Conservation (phyloP, 2,113 vertebrate species). For the Psittacara wagleri region DNA sequence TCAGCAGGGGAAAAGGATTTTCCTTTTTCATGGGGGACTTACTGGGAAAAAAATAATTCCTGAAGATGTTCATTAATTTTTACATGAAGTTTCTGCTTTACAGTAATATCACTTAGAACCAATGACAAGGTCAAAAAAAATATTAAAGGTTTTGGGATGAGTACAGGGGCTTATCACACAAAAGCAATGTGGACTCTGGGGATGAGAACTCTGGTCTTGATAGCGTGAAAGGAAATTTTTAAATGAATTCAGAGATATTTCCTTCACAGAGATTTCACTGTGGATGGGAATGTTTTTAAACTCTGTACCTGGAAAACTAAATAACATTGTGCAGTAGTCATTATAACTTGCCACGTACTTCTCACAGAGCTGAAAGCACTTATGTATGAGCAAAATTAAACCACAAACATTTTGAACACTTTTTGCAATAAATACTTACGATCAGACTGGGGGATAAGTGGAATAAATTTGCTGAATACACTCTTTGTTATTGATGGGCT, state of each 20-base stretch:
- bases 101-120: not conserved
- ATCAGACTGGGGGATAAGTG: constrained; percentile 87
- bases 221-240: not conserved
- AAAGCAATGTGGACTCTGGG: not conserved
- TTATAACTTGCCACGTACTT: not conserved
- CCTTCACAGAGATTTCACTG: not conserved
- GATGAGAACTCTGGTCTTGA: not conserved
- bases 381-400: not conserved
- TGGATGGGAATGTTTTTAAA: not conserved
- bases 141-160: not conserved
- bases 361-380: not conserved
- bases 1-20: not conserved
- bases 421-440: constrained; percentile 78
- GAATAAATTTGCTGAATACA: constrained; percentile 97
- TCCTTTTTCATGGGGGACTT: not conserved
- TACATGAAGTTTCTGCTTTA: not conserved
- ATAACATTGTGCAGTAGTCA: not conserved
- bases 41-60: not conserved
- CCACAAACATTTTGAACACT: not conserved
- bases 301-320: not conserved
- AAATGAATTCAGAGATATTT: not conserved
- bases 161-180: not conserved
- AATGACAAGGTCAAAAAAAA: not conserved
- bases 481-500: constrained; percentile 95
- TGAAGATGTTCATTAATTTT: not conserved